These are phyloP conservation scores for Sycobia sp. DNA, from an alignment of 1,140 invertebrate species.

Conservation along the genomic window DNA sequence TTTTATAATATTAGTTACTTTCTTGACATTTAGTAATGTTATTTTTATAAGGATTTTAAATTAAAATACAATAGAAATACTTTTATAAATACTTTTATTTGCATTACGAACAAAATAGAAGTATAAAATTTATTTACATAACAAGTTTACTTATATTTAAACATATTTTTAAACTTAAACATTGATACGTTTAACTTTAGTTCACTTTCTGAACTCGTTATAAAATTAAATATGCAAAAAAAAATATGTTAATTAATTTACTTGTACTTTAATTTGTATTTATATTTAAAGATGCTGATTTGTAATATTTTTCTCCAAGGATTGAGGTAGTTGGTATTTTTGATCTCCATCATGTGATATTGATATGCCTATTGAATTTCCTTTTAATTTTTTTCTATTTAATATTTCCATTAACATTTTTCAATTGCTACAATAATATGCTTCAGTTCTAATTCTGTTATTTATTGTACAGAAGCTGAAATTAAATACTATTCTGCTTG, in stretches of 20 bases:
- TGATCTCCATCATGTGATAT: conserved; percentile 49
- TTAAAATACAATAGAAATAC: conserved; percentile 6
- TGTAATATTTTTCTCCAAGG: conserved; percentile 39
- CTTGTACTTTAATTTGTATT: background rate
- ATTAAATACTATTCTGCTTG: conserved; percentile 49
- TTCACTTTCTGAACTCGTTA: background rate
- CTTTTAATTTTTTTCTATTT: no score
- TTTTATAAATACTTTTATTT: conserved; percentile 10
- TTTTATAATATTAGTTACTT: background rate
- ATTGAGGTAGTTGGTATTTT: conserved; percentile 43
- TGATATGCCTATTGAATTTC: no score
- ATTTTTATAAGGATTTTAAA: conserved; percentile 15
- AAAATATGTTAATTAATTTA: background rate
- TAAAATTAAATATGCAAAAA: conserved; percentile 32
- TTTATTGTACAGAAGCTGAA: conserved; percentile 41
- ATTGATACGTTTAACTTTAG: background rate
- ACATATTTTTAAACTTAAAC: no score
- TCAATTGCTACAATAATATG: conserved; percentile 50
- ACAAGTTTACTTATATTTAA: background rate
- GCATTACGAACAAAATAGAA: background rate
- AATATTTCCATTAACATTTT: conserved; percentile 49
- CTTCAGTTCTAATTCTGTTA: conserved; percentile 49
- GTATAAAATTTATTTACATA: conserved; percentile 7
- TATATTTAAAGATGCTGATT: background rate
- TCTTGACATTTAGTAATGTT: background rate